phyloP scores from a whole-genome alignment of 2,113 vertebrate genomes.

The Apaloderma vittatum region DNA sequence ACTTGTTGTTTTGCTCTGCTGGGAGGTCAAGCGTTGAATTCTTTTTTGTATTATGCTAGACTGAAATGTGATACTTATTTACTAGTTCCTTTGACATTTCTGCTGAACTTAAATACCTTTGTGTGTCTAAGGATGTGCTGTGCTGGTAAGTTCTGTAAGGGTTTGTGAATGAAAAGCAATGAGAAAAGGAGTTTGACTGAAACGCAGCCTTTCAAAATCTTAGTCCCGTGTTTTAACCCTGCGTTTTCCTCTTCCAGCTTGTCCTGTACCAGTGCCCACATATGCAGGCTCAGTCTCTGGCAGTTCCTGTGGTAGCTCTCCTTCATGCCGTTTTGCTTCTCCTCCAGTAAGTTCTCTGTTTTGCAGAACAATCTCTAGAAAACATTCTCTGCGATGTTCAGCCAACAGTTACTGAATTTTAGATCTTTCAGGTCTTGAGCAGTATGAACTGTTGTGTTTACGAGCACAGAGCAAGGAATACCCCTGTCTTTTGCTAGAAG shows the following conservation, averaged over 20 bases:
- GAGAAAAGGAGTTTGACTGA: not conserved
- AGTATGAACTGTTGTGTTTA: not conserved
- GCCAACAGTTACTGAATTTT: not conserved
- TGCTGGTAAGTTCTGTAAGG: not conserved
- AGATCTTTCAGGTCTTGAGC: not conserved
- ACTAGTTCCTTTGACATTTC: slow-evolving; percentile 16
- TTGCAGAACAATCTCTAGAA: not conserved
- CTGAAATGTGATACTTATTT: slow-evolving; percentile 34
- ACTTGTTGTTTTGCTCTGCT: not conserved
- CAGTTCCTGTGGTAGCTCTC: slow-evolving; percentile 91
- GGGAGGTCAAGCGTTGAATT: not conserved
- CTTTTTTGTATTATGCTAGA: not conserved
- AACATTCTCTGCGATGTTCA: not conserved
- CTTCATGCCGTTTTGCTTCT: slow-evolving; percentile 91
- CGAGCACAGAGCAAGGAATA: not conserved
- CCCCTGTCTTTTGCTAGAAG: not conserved
- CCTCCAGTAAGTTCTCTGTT: slow-evolving; percentile 89
- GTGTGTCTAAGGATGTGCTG: slow-evolving; percentile 11
- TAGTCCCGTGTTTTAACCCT: not conserved
- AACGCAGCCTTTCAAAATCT: not conserved
- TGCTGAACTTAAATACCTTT: slow-evolving; percentile 17
- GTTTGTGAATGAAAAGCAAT: not conserved
- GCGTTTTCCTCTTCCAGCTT: slow-evolving; percentile 79
- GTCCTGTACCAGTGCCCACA: slow-evolving; percentile 91
- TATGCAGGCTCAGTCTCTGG: slow-evolving; percentile 85